These are phyloP conservation scores for Amiota communis DNA, from an alignment of 2,888 invertebrate species.

Conservation along the genomic window DNA sequence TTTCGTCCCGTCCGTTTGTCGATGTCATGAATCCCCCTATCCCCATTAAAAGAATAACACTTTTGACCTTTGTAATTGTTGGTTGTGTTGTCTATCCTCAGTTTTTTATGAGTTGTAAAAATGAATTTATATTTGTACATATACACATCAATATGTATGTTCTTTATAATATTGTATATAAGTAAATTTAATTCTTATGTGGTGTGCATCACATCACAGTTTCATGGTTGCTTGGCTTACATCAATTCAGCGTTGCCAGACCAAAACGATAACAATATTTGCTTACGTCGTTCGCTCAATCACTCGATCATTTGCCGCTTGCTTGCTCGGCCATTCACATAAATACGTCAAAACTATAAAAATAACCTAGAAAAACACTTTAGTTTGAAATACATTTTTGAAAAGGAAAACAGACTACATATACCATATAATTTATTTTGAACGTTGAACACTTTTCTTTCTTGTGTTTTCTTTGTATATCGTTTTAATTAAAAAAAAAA, in stretches of 20 bases:
- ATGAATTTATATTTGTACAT: not conserved
- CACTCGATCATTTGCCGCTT: not conserved
- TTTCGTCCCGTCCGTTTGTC: no score
- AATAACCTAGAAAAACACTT: constrained; percentile 11
- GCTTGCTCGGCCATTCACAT: not conserved
- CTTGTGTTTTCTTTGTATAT: no score
- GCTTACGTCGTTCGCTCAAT: not conserved
- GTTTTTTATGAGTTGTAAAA: constrained; percentile 4
- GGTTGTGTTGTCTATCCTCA: not conserved
- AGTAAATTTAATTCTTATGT: no score
- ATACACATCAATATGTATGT: no score
- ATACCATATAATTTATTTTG: no score
- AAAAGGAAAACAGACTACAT: not conserved
- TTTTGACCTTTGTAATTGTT: constrained; percentile 13
- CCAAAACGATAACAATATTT: not conserved
- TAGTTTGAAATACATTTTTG: constrained; percentile 13
- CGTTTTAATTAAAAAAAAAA: no score
- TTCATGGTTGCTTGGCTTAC: not conserved
- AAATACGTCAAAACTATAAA: constrained; percentile 8
- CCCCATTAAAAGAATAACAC: not conserved
- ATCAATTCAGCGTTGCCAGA: not conserved
- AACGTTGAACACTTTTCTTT: no score
- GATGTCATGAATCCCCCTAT: no score
- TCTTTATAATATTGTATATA: no score
- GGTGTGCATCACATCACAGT: not conserved